Conservation (phyloP, 2,113 vertebrate genomes). For the Mugil cephalus region DNA sequence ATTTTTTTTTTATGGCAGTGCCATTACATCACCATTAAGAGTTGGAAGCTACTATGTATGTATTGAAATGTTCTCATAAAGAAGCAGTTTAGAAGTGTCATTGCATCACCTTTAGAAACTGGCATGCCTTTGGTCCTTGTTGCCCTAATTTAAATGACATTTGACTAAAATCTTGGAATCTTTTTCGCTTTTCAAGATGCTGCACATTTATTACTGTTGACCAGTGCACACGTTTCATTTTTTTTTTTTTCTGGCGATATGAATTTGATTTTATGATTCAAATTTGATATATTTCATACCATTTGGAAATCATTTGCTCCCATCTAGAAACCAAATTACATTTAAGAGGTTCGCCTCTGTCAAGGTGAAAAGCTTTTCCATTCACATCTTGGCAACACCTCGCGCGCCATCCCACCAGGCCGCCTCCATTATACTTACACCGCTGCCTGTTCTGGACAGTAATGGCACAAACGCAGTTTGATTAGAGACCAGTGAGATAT, state of each 20-base stretch:
- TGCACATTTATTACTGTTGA: slow-evolving; percentile 8
- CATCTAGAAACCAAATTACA: slow-evolving; percentile 13
- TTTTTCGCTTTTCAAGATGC: slow-evolving; percentile 46
- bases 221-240: not conserved
- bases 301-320: slow-evolving; percentile 10
- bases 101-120: slow-evolving; percentile 42
- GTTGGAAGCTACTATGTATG: not conserved
- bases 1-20: not conserved
- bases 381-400: slow-evolving; percentile 71
- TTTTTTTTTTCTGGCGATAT: not conserved
- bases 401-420: slow-evolving; percentile 51
- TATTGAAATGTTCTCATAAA: slow-evolving; percentile 14
- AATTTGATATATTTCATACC: not conserved
- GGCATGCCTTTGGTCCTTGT: slow-evolving; percentile 23
- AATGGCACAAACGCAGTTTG: slow-evolving; percentile 74
- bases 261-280: not conserved
- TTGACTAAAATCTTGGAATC: slow-evolving; percentile 43
- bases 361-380: slow-evolving; percentile 75
- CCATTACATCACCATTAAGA: slow-evolving; percentile 22
- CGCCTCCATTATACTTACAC: slow-evolving; percentile 65
- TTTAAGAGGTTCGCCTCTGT: slow-evolving; percentile 60
- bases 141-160: slow-evolving; percentile 56
- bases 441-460: slow-evolving; percentile 54
- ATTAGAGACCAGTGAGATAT: slow-evolving; percentile 80
- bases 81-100: slow-evolving; percentile 13